phyloP scores from a whole-genome alignment of 2,888 invertebrate species.

The Heliconius charithonia region DNA sequence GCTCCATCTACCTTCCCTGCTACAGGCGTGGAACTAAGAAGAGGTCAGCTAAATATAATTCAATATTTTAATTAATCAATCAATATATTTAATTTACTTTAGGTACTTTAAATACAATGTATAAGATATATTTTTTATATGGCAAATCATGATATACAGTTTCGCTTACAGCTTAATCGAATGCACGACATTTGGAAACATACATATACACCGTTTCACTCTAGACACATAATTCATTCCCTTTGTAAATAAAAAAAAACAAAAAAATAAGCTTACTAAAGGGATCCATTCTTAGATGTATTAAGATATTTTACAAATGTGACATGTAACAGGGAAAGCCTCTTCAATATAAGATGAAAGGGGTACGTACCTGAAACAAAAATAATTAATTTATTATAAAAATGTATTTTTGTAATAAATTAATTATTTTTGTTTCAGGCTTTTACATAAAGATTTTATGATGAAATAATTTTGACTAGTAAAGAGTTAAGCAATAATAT shows the following conservation, averaged over 20 bases:
- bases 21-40: too few relatives aligned
- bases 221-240: not conserved
- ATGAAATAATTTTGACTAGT: too few relatives aligned
- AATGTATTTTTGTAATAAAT: too few relatives aligned
- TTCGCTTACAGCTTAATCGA: not conserved
- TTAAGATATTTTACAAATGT: slow-evolving; percentile 12
- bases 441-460: too few relatives aligned
- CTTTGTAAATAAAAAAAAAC: not conserved
- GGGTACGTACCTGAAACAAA: slow-evolving; percentile 49
- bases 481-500: too few relatives aligned
- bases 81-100: too few relatives aligned
- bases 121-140: too few relatives aligned
- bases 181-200: not conserved
- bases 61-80: too few relatives aligned
- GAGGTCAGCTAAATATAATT: too few relatives aligned
- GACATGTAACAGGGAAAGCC: slow-evolving; percentile 8
- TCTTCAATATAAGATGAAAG: not conserved
- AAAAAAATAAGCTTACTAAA: not conserved
- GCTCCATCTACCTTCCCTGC: too few relatives aligned
- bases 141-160: not conserved
- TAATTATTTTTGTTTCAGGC: too few relatives aligned
- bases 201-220: not conserved
- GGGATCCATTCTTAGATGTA: not conserved
- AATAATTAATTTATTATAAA: slow-evolving; percentile 23
- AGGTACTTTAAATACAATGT: too few relatives aligned